Evolutionary conservation across 2,888 invertebrate species (phyloP), one percentile per base, ranked within the genome.

Genomic region (Deroplatys truncata): DNA sequence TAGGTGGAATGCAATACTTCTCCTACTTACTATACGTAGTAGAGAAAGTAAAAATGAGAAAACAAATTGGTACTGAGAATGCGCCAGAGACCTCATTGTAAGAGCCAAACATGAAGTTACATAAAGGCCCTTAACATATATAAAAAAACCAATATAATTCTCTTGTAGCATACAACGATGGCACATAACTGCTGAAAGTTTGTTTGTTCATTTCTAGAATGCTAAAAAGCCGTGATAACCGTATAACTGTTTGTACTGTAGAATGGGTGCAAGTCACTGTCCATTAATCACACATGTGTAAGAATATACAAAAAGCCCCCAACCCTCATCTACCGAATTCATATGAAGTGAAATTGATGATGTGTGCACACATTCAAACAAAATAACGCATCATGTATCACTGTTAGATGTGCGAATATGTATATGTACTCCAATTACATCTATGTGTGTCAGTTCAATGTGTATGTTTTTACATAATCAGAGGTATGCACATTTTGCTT

Each of bases 401-500:
- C 56, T 72, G 56, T 72, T 72, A 72, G 56, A 25, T 72, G 56
- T 72, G 56, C 20, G 56, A 72, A 72, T 72, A 72, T 72, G 56
- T 72, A 72, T 72, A 20, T 72, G 56, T 82, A 43, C 28, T 82
- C 25, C 72, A 82, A 72, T 16, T 85, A 85, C 85, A 43, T 86
- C 72, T 86, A 82, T 72, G 43, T 72, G 29, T 86, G 35, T 31
- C 29, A 43, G 43, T 43, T 43, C 85, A 85, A 85, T 43, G 28
- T 85, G 20, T 85, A 43, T 35, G 20, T 56, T 86, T 86, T 49
- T 87, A 87, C 87, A 87, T 85, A 85, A 85, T 88, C 72, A 89
- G 82, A 89, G 84, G 82, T 82, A 85, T 72, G 35, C 89, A 88
- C n/a, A 72, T 84, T 56, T 88, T 84, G 88, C 88, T 88, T 88